Conservation (phyloP, 2,797 vertebrate genomes). For the Urocyon cinereoargenteus region DNA sequence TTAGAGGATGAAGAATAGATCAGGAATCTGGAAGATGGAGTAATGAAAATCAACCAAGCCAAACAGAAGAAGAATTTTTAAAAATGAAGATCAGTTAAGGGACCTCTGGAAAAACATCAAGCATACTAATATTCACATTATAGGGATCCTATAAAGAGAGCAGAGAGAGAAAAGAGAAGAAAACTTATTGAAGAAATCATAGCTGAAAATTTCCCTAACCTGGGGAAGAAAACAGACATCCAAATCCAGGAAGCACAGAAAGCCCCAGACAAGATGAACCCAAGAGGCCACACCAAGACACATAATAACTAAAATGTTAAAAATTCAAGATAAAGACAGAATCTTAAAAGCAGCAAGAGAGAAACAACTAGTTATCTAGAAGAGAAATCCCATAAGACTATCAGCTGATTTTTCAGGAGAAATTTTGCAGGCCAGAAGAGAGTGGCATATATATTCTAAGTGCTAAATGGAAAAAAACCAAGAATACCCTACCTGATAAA, state of each 20-base stretch:
- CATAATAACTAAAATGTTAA: background rate
- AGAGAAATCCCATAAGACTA: background rate
- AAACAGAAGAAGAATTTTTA: background rate
- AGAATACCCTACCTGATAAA: background rate
- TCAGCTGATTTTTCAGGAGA: background rate
- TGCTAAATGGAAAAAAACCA: background rate
- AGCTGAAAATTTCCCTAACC: background rate
- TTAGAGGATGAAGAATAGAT: background rate
- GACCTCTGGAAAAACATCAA: background rate
- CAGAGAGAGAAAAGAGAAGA: background rate
- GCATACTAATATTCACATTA: background rate
- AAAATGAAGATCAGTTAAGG: background rate
- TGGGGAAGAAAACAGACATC: background rate
- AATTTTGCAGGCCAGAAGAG: background rate
- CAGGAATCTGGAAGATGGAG: background rate
- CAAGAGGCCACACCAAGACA: background rate
- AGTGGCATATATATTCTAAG: background rate
- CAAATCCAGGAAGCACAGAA: background rate
- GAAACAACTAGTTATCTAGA: background rate
- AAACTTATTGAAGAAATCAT: background rate
- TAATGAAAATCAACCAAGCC: background rate
- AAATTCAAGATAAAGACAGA: background rate
- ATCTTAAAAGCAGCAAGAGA: background rate
- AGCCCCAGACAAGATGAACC: background rate
- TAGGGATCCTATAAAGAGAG: background rate